phyloP scores from a whole-genome alignment of 2,113 vertebrate genomes.

The Ailuropoda melanoleuca region DNA sequence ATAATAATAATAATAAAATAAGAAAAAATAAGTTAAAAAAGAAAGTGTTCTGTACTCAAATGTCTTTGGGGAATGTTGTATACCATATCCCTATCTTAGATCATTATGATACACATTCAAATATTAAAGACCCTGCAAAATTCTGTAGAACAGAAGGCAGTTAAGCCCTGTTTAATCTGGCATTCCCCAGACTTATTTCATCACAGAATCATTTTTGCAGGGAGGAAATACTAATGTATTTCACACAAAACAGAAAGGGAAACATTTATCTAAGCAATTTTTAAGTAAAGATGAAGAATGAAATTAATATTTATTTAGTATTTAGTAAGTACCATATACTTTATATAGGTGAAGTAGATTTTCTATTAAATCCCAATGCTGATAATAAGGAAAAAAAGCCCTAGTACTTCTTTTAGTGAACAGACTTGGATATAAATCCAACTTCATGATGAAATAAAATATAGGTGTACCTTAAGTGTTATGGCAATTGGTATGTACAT shows the following conservation, averaged over 20 bases:
- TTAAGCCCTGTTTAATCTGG: background rate
- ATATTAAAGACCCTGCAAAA: slow-evolving; percentile 6
- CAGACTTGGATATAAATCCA: background rate
- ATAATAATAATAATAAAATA: background rate
- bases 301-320: background rate
- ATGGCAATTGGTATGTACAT: background rate
- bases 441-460: background rate
- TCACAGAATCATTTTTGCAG: background rate
- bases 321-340: background rate
- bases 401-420: background rate
- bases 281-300: background rate
- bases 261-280: background rate
- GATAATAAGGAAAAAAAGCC: background rate
- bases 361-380: background rate
- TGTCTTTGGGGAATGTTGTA: background rate
- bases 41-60: background rate
- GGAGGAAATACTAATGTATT: background rate
- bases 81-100: background rate
- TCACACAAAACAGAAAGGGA: background rate
- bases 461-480: background rate
- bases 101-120: background rate
- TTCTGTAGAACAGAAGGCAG: background rate
- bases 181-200: slow-evolving; percentile 13
- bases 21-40: background rate
- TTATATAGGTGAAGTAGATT: background rate